phyloP scores from a whole-genome alignment of 2,888 invertebrate species.

The Lutraria lutraria region DNA sequence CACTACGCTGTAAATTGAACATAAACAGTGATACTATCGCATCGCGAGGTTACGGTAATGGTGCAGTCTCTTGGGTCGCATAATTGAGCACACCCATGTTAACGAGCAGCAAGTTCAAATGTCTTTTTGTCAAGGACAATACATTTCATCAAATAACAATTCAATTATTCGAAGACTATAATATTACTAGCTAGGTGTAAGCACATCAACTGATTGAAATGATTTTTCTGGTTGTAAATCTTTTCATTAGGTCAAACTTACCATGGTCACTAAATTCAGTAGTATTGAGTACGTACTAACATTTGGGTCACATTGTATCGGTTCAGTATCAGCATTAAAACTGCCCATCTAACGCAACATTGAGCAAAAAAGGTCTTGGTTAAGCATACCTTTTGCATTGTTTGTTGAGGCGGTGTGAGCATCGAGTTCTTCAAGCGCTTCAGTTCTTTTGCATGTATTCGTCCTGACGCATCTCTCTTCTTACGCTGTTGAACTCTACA shows the following conservation, averaged over 20 bases:
- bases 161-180: neutral
- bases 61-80: no score
- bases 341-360: neutral
- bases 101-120: no score
- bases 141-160: neutral
- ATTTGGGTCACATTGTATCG: neutral
- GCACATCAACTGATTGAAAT: neutral
- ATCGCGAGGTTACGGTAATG: neutral
- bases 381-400: neutral
- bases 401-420: neutral
- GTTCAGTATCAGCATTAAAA: neutral
- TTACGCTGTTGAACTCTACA: neutral
- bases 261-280: neutral
- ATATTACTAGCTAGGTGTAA: no score
- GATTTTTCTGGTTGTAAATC: neutral
- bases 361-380: neutral
- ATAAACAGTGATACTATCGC: neutral
- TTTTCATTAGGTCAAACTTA: neutral
- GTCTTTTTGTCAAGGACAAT: no score
- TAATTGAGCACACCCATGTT: no score
- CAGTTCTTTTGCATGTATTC: no score
- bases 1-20: slow-evolving; percentile 7
- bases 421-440: no score
- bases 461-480: neutral
- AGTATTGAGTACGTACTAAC: neutral